Evolutionary conservation across 2,888 invertebrate species (phyloP), one percentile per base, ranked within the genome.

Genomic region (Tryphoninae sp.): DNA sequence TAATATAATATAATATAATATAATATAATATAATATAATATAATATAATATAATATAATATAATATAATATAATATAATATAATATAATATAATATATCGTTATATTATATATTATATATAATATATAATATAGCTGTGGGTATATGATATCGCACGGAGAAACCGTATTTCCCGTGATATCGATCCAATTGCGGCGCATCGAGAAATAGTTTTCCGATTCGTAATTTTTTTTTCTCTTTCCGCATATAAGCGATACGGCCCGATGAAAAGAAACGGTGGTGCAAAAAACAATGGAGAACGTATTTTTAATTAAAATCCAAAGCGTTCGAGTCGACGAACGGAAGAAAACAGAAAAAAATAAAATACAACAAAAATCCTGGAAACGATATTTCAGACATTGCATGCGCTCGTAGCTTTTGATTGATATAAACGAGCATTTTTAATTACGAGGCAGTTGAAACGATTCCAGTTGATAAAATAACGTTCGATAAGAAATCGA

Each of bases 161-260:
- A 72, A 83, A 83, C 81, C 83, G 82, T 82, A 75, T 76, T 71
- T 58, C 58, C 58, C 40, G 45, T 45, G 62, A 69, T 78, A 78
- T 81, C 73, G 81, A 81, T 74, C 73, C 64, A 26, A 51, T 49
- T 55, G 9, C 68, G 22, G 40, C 19, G 55, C 58, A 45, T 45
- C 16, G 42, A 49, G 53, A 33, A 64, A 69, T 78, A 74, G 51
- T 74, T 59, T 75, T 58, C 45, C 51, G 22, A 55, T 61, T 22
- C 49, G 7, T 65, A 64, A 26, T 78, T 55, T 16, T 6, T 33
- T 33, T 33, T 33, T 33, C 26, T 26, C 4, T 26, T 33, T 33
- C 33, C 4, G 33, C 33, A 33, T 33, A 33, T 33, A 33, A 33
- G 4, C 4, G 33, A 33, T 33, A 33, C 33, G 33, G 33, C 33